Base-by-base conservation (phyloP, 2,113 vertebrate species). In the Columbina picui region DNA sequence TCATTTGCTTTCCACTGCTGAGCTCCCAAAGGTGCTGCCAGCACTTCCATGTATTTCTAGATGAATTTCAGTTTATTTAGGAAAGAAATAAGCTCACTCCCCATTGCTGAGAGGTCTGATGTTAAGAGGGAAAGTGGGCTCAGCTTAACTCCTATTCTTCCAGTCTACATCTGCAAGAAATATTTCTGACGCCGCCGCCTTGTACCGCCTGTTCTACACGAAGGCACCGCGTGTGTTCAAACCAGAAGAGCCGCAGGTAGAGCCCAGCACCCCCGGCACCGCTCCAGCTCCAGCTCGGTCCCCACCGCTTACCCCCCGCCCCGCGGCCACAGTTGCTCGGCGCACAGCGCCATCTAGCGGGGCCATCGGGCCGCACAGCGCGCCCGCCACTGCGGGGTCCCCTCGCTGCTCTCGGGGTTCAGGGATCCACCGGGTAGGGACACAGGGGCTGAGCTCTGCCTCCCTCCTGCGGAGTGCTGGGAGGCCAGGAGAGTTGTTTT, bases 301-400 rank as follows among this genome's bases (percentile, higher is more conserved):
- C 59, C 36, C 12, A 0, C 6, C 12, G 1, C 9, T 30, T 2
- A 52, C 52, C 88, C 25, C 23, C 4, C 13, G 14, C 25, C 50
- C 50, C 50, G 25, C 14, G 25, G 50, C 50, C 20, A 26, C 25
- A 14, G 30, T 9, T 29, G 38, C 55, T 21, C 86, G 64, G 91
- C 64, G 10, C 81, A 32, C 20, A 65, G 89, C 39, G 91, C 69
- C 92, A 25, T n/a, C 93, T 93, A 61, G 92, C 19, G 89, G 87
- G 61, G 29, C 60, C 30, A 27, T 5, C 10, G 9, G 21, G 14
- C 36, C 5, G 52, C 23, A 17, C 32, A 4, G 32, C 22, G 1
- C 13, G 13, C 5, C 17, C 14, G 8, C 16, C 4, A 13, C 17
- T 10, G 6, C 43, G 55, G 25, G 29, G 41, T 19, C 10, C n/a